phyloP scores from a whole-genome alignment of 2,888 invertebrate genomes.

The Ophion slaviceki region DNA sequence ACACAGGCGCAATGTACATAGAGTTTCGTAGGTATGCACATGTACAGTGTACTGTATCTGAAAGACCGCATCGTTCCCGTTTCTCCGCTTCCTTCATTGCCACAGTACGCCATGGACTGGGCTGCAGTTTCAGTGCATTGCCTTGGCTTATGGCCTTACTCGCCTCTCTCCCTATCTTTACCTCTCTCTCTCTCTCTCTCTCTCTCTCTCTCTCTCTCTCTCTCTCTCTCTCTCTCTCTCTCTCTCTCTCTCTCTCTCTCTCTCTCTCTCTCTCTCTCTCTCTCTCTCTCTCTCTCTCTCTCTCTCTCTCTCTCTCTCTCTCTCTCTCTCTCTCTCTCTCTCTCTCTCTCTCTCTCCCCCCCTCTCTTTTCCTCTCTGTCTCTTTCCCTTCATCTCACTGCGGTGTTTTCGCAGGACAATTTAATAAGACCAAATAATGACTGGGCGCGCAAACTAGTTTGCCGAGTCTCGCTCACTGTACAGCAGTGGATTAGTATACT shows the following conservation, averaged over 20 bases:
- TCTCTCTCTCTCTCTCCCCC: too few relatives aligned
- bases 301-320: too few relatives aligned
- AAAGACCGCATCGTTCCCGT: conserved; percentile 62
- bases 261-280: too few relatives aligned
- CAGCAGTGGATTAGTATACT: conserved; percentile 55
- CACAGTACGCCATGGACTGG: conserved; percentile 41
- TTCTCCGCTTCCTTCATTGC: conserved; percentile 62
- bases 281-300: too few relatives aligned
- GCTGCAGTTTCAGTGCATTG: conserved; percentile 50
- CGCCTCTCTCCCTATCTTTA: neutral
- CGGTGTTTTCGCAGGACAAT: conserved; percentile 68
- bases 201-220: conserved; percentile 19
- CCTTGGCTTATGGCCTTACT: conserved; percentile 69
- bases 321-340: too few relatives aligned
- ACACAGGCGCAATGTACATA: neutral
- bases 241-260: conserved; percentile 1
- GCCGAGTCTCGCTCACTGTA: conserved; percentile 49
- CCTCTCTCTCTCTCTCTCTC: conserved; percentile 1
- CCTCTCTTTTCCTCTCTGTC: too few relatives aligned
- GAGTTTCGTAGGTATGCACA: neutral
- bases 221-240: conserved; percentile 57
- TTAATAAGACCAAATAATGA: conserved; percentile 70
- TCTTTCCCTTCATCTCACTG: conserved; percentile 39
- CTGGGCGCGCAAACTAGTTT: conserved; percentile 65
- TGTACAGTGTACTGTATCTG: conserved; percentile 39